These are phyloP conservation scores for Drosophila barbarae DNA, from an alignment of 2,888 invertebrate species.

Conservation along the genomic window DNA sequence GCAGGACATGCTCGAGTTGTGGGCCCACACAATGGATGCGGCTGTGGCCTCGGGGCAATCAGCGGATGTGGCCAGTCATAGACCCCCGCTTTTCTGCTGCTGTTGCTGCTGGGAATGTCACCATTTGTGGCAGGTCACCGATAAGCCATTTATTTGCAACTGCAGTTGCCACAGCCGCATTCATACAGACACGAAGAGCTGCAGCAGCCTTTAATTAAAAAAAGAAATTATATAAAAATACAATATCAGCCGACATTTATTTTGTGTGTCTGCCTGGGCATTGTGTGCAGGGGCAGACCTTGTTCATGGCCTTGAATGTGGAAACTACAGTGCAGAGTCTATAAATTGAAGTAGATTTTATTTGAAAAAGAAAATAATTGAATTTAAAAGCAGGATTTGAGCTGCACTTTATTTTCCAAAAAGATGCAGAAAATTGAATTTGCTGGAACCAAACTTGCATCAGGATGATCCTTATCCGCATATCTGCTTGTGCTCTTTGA, in stretches of 20 bases:
- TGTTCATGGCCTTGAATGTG: conserved; percentile 31
- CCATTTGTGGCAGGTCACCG: conserved; percentile 53
- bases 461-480: not conserved
- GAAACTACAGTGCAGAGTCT: conserved; percentile 15
- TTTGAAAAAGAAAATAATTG: too few relatives aligned
- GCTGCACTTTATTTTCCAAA: not conserved
- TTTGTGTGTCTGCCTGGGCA: conserved; percentile 17
- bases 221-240: conserved; percentile 35
- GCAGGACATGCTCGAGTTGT: conserved; percentile 67
- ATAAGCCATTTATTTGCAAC: conserved; percentile 46
- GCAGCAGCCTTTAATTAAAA: conserved; percentile 34
- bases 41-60: conserved; percentile 30
- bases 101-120: conserved; percentile 32
- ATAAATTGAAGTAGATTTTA: not conserved
- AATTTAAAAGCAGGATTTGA: not conserved
- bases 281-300: conserved; percentile 23
- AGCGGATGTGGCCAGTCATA: conserved; percentile 48
- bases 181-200: conserved; percentile 9
- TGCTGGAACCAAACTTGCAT: conserved; percentile 5
- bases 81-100: conserved; percentile 9
- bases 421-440: conserved; percentile 1
- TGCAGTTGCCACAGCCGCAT: conserved; percentile 17
- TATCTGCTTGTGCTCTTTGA: not conserved
- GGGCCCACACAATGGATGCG: conserved; percentile 44
- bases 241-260: conserved; percentile 24